These are phyloP conservation scores for Vimba vimba DNA, from an alignment of 2,113 vertebrate species.

Conservation along the genomic window DNA sequence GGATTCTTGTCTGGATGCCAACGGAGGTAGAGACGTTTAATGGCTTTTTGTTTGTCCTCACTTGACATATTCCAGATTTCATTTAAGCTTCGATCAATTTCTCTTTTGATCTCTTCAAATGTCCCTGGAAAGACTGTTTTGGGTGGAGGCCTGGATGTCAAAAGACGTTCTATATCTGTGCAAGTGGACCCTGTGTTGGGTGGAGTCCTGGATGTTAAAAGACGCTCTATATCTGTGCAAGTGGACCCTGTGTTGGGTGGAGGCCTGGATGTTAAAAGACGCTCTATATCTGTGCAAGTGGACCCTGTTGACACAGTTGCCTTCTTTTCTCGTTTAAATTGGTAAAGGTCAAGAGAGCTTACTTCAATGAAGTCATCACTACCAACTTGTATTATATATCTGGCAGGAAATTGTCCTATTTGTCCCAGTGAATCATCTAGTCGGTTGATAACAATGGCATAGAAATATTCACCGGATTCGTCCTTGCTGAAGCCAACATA, in stretches of 20 bases:
- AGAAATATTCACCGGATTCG: conserved; percentile 63
- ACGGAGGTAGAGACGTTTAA: conserved; percentile 77
- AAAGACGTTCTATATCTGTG: not conserved
- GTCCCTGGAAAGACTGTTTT: conserved; percentile 60
- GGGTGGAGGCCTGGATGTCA: not conserved
- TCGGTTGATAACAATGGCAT: conserved; percentile 73
- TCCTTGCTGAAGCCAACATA: conserved; percentile 74
- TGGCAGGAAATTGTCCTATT: conserved; percentile 47
- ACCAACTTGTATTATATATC: conserved; percentile 74
- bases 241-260: not conserved
- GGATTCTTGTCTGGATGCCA: conserved; percentile 84
- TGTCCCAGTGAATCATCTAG: conserved; percentile 54
- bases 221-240: conserved; percentile 47
- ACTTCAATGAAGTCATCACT: conserved; percentile 66
- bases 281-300: conserved; percentile 48
- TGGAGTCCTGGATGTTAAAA: too few species aligned
- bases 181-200: too few species aligned
- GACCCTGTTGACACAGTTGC: not conserved
- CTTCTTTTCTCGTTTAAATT: conserved; percentile 72
- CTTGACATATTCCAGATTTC: conserved; percentile 72
- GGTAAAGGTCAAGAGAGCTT: conserved; percentile 75
- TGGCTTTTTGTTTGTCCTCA: conserved; percentile 71
- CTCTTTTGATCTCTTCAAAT: conserved; percentile 72
- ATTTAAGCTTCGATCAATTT: conserved; percentile 75
- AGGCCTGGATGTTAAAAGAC: too few species aligned